Conservation (phyloP, 2,888 invertebrate genomes). For the Conus canariensis region DNA sequence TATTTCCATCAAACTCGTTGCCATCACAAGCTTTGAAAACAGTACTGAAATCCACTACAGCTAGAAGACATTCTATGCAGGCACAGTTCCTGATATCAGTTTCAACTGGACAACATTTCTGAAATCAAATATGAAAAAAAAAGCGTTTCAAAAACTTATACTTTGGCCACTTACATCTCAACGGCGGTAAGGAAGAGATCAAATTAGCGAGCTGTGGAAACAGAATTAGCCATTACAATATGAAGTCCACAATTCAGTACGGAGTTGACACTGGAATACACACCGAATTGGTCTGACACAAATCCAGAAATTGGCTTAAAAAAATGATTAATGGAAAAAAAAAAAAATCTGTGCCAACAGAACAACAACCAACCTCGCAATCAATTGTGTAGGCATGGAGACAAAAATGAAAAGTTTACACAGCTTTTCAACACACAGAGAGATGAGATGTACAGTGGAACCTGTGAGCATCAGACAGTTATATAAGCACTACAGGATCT, state of each 20-base stretch:
- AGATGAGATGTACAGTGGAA: conserved; percentile 16
- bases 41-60: neutral
- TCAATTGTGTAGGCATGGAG: neutral
- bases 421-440: neutral
- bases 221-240: neutral
- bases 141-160: neutral
- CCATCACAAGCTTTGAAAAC: neutral
- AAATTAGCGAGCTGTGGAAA: neutral
- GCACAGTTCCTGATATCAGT: neutral
- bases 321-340: too few species aligned
- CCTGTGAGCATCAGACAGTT: neutral
- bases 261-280: too few species aligned
- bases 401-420: neutral
- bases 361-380: neutral
- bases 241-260: too few species aligned
- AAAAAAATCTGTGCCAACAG: neutral
- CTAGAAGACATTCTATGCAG: neutral
- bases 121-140: neutral
- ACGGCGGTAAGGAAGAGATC: too few species aligned
- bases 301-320: too few species aligned
- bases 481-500: neutral
- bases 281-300: too few species aligned
- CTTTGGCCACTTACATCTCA: neutral
- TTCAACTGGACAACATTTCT: conserved; percentile 1
- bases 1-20: neutral